Evolutionary conservation across 2,888 invertebrate genomes (phyloP).

Genomic region (Sphaerophoria rueppellii): DNA sequence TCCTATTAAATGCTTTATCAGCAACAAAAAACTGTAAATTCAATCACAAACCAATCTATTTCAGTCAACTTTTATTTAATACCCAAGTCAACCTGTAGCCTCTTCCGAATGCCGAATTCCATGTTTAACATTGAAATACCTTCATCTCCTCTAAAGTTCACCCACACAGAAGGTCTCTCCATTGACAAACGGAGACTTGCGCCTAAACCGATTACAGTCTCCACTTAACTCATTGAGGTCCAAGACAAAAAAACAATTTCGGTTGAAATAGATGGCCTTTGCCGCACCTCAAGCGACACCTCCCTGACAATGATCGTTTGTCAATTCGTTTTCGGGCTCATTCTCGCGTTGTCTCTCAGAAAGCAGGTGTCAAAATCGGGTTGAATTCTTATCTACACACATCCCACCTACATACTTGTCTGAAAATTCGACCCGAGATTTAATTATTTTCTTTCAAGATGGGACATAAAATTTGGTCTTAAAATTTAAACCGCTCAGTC

Average conservation of each 20-base stretch:
- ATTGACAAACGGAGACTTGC: slow-evolving; percentile 11
- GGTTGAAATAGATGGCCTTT: slow-evolving; percentile 27
- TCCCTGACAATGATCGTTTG: slow-evolving; percentile 56
- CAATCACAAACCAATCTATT: slow-evolving; percentile 6
- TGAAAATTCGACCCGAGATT: not conserved
- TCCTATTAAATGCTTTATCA: no score
- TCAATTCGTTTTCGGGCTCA: slow-evolving; percentile 25
- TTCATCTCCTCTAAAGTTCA: not conserved
- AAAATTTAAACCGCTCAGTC: not conserved
- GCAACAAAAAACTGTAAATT: no score
- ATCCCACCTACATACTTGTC: slow-evolving; percentile 24
- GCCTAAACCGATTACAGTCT: slow-evolving; percentile 34
- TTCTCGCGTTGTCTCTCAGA: not conserved
- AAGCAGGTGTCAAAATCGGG: slow-evolving; percentile 15
- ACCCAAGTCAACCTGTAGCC: not conserved
- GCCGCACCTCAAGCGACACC: slow-evolving; percentile 60
- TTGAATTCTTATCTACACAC: slow-evolving; percentile 24
- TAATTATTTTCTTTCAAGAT: not conserved
- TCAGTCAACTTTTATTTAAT: not conserved
- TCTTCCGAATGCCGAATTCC: not conserved
- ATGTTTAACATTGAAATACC: slow-evolving; percentile 35
- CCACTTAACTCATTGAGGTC: not conserved
- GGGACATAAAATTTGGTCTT: not conserved
- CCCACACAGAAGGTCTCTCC: slow-evolving; percentile 24
- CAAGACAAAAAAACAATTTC: not conserved